Evolutionary conservation across 2,888 invertebrate species (phyloP), one percentile per base, ranked within the genome.

Genomic region (Zygothrica quintamaculata): DNA sequence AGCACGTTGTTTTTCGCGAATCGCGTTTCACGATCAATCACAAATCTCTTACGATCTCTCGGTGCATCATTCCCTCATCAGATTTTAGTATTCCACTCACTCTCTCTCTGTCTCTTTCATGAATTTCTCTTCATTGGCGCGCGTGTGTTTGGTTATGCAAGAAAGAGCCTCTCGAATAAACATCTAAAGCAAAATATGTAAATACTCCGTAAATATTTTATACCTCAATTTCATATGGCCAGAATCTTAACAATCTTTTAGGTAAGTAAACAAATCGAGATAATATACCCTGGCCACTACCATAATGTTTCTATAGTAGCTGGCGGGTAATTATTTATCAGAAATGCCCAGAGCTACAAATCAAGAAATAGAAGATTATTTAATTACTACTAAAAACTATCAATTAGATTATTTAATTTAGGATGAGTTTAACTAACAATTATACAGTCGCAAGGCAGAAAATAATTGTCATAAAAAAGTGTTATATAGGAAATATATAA

Each of bases 241-340:
- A 25, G 36, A 48, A 52, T 58, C 31, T 8, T 36, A 43, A 11
- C n/a, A 36, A 31, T 57, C 39, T 50, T 40, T 16, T 13, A 25
- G n/a, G 77, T 77, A 81, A 77, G 77, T 84, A 43, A 77, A 80
- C 58, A 22, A 22, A 65, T 56, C 66, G 74, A 62, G 58, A 59
- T 67, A 69, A 47, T 22, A 22, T 3, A 22, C 18, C 18, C 5
- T 3, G 5, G 18, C 18, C 18, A 22, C 18, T n/a, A n/a, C 18
- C 18, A 2, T 22, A 2, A 5, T 22, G 3, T 22, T 22, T 22
- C 13, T 12, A 9, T 52, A 44, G 34, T 5, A n/a, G 18, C 51
- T 47, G 46, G 37, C 56, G 57, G 25, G 52, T 68, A 65, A 65
- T 84, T 62, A 57, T 61, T 59, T 50, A 59, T 43, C 72, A 55